phyloP scores from a whole-genome alignment of 1,140 invertebrate genomes.

The Drosophila novamexicana region DNA sequence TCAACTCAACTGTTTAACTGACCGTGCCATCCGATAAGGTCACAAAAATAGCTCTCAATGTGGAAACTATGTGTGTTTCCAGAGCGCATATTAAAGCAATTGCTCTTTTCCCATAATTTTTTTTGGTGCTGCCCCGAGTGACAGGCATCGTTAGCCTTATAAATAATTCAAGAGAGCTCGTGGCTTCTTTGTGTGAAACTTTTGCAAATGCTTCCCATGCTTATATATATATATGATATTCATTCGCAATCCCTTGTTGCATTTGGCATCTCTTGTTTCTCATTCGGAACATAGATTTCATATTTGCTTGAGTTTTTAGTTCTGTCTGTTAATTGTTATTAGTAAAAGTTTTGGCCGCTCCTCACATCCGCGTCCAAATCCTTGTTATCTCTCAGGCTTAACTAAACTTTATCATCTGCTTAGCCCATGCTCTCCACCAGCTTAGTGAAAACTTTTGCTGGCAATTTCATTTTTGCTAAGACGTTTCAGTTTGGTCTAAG shows the following conservation, averaged over 20 bases:
- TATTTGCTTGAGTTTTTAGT: constrained; percentile 43
- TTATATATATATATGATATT: constrained; percentile 5
- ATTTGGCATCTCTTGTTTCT: not conserved
- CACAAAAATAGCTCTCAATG: constrained; percentile 36
- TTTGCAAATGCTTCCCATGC: not conserved
- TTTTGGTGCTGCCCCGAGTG: not conserved
- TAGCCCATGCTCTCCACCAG: constrained; percentile 1
- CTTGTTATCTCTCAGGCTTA: constrained; percentile 4
- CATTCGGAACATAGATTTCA: constrained; percentile 13
- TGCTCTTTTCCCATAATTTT: not conserved
- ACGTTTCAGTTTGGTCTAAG: constrained; percentile 19
- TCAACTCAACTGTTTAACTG: constrained; percentile 42
- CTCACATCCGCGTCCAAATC: not conserved
- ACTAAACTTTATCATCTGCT: constrained; percentile 45
- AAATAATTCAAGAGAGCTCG: constrained; percentile 1
- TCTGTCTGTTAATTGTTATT: constrained; percentile 69
- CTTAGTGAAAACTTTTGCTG: constrained; percentile 50
- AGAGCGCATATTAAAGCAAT: constrained; percentile 13
- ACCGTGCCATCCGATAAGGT: constrained; percentile 36
- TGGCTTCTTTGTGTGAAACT: not conserved
- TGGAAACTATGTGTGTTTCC: constrained; percentile 11
- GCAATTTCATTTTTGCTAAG: constrained; percentile 59
- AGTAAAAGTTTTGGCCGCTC: constrained; percentile 49
- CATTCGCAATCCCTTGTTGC: constrained; percentile 2
- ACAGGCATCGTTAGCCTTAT: not conserved